phyloP scores from a whole-genome alignment of 2,797 vertebrate species.

The Tangara arthus region DNA sequence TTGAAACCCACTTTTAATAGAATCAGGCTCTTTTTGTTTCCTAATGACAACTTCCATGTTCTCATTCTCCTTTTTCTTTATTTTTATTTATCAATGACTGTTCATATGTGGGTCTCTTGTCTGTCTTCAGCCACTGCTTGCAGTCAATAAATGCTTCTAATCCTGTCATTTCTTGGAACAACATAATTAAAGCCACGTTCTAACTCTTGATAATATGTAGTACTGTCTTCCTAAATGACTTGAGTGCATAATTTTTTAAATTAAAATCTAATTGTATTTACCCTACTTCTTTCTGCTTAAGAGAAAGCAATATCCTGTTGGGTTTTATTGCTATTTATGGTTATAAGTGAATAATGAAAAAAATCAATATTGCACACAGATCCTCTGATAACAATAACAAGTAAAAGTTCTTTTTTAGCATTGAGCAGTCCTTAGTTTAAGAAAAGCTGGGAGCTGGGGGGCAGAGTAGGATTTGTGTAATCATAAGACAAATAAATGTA shows the following conservation, averaged over 20 bases:
- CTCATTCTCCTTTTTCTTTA: neutral
- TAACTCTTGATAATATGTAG: neutral
- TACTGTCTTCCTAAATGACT: neutral
- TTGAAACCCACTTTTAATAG: neutral
- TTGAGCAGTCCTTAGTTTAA: neutral
- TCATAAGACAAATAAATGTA: neutral
- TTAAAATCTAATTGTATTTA: conserved; percentile 30
- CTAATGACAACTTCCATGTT: neutral
- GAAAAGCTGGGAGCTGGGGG: neutral
- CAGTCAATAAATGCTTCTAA: neutral
- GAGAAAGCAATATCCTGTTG: neutral
- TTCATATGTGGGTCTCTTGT: neutral
- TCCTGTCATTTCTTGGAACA: neutral
- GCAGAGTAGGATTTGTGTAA: neutral
- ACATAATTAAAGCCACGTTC: neutral
- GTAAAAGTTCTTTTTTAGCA: neutral
- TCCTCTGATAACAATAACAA: neutral
- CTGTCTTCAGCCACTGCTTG: neutral
- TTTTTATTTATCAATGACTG: neutral
- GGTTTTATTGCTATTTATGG: neutral
- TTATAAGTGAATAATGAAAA: conserved; percentile 1
- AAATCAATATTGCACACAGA: neutral
- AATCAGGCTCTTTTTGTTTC: neutral
- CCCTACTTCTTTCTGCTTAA: neutral
- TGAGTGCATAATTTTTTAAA: neutral